These are phyloP conservation scores for Euproctis similis DNA, from an alignment of 2,888 invertebrate genomes.

Conservation along the genomic window DNA sequence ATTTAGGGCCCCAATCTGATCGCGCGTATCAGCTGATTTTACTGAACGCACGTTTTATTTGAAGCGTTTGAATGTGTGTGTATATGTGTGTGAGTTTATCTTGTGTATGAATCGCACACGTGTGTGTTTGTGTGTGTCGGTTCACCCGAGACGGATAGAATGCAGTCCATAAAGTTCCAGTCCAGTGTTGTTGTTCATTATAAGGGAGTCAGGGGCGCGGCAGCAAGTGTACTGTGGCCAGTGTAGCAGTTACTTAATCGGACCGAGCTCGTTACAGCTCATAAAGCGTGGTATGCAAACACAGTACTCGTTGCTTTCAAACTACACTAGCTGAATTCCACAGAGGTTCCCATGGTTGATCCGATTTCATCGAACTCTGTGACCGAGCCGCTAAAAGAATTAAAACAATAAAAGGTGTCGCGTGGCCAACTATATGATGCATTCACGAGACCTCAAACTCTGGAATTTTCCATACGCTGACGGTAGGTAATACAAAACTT, in stretches of 20 bases:
- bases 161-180: slow-evolving; percentile 43
- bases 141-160: slow-evolving; percentile 37
- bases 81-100: too few species aligned
- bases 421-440: slow-evolving; percentile 42
- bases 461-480: slow-evolving; percentile 46
- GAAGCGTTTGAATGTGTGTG: too few species aligned
- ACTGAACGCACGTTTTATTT: too few species aligned
- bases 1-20: slow-evolving; percentile 6
- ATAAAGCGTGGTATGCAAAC: slow-evolving; percentile 73
- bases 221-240: slow-evolving; percentile 28
- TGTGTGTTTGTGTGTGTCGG: slow-evolving; percentile 5
- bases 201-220: slow-evolving; percentile 32
- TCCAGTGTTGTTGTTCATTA: slow-evolving; percentile 55
- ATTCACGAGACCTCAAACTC: slow-evolving; percentile 42
- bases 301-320: slow-evolving; percentile 45
- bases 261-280: slow-evolving; percentile 62
- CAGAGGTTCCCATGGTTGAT: slow-evolving; percentile 69
- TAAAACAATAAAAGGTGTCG: slow-evolving; percentile 66
- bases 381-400: slow-evolving; percentile 53
- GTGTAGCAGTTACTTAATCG: slow-evolving; percentile 49
- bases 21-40: slow-evolving; percentile 34
- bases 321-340: slow-evolving; percentile 62
- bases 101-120: too few species aligned
- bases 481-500: too few species aligned
- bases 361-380: slow-evolving; percentile 66